Conservation (phyloP, 1,140 invertebrate genomes). For the Drosophila nannoptera region DNA sequence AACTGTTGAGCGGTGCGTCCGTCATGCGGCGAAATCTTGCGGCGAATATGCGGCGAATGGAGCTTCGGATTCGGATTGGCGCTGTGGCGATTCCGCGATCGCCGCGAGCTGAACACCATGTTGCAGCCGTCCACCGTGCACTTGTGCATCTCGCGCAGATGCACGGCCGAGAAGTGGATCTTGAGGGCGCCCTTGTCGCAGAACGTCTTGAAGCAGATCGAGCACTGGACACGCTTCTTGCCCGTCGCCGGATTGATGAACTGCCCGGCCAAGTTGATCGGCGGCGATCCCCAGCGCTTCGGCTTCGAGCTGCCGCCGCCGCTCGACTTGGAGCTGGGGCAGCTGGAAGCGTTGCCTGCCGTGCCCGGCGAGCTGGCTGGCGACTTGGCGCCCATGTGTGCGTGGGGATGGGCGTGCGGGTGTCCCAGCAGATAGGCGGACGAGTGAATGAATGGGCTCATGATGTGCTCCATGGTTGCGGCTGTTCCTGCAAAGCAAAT, state of each 20-base stretch:
- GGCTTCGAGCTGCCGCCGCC: conserved; percentile 43
- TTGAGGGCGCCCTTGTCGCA: conserved; percentile 99
- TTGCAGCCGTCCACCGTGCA: conserved; percentile 89
- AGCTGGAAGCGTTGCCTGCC: neutral
- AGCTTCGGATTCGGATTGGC: conserved; percentile 99
- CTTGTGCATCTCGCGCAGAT: conserved; percentile 87
- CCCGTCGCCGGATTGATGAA: conserved; percentile 95
- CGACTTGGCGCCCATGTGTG: conserved; percentile 41
- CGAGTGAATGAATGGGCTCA: conserved; percentile 68
- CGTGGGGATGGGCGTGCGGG: conserved; percentile 11
- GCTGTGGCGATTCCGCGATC: conserved; percentile 88
- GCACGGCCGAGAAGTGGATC: conserved; percentile 99
- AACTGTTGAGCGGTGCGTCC: conserved; percentile 93
- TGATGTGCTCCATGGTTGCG: conserved; percentile 74
- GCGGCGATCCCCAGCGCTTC: conserved; percentile 81
- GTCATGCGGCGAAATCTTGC: conserved; percentile 95
- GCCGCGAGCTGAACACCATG: conserved; percentile 89
- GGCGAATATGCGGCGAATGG: conserved; percentile 94
- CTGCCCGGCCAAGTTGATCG: conserved; percentile 91
- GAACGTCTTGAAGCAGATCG: conserved; percentile 98
- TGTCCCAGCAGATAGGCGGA: conserved; percentile 69
- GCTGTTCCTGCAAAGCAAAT: conserved; percentile 8
- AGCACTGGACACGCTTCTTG: conserved; percentile 98
- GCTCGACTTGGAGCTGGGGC: too few relatives aligned
- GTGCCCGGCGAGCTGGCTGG: conserved; percentile 64